Conservation (phyloP, 64 coral and sea anemone genomes). For the Astreopora myriophthalma region DNA sequence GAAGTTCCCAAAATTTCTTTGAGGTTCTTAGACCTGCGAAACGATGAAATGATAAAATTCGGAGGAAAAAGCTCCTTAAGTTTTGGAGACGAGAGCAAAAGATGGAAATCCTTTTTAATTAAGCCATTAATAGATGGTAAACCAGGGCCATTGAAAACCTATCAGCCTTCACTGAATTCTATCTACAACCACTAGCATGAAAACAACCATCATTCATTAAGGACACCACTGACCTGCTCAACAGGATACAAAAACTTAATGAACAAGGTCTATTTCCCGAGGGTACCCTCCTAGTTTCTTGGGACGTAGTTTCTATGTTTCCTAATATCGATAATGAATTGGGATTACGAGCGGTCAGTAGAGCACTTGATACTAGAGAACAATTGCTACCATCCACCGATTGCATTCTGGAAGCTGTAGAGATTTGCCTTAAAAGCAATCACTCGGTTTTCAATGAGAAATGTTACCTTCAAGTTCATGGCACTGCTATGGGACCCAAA, state of each 20-base stretch:
- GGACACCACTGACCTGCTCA: constrained; percentile 2
- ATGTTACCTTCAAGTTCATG: constrained; percentile 1
- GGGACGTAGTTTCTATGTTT: constrained; percentile 55
- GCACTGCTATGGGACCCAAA: constrained; percentile 40
- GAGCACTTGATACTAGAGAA: background rate
- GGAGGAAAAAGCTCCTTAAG: too few species aligned
- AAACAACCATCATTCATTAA: too few species aligned
- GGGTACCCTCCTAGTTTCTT: constrained; percentile 19
- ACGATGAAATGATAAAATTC: too few species aligned
- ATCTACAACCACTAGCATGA: too few species aligned
- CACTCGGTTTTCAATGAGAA: background rate
- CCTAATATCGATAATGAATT: too few species aligned
- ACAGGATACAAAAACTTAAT: constrained; percentile 4
- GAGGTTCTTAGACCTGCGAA: too few species aligned
- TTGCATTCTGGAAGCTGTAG: constrained; percentile 15
- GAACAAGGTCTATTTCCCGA: constrained; percentile 1
- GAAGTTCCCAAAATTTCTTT: too few species aligned
- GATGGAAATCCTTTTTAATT: too few species aligned
- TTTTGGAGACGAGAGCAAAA: too few species aligned
- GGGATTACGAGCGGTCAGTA: background rate
- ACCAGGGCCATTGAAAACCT: too few species aligned
- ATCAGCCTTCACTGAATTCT: too few species aligned
- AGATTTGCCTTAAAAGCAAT: constrained; percentile 25
- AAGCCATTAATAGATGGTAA: too few species aligned
- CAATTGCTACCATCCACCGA: background rate